Base-by-base conservation (phyloP, 53 echinoderm and acorn worm genomes). In the Stichopus horrens region DNA sequence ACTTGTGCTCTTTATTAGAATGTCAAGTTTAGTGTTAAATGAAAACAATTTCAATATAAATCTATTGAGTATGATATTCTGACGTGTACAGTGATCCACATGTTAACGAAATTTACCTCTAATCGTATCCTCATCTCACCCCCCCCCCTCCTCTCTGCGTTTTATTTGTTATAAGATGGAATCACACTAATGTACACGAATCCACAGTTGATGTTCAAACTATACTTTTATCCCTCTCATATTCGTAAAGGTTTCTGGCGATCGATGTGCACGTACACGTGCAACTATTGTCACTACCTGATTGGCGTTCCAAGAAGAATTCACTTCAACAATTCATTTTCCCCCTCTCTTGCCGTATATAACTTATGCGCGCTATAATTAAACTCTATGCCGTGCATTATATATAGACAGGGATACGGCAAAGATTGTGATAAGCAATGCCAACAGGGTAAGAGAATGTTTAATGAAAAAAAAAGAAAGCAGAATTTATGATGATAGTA, bases 401-500 rank as follows among this genome's bases (percentile, higher is more conserved):
- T 18, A 71, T 71, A 71, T 71, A 71, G 71, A 16, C 71, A 2
- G 19, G 18, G 71, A 13, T 18, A 71, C 71, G 71, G 18, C 71
- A n/a, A 71, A 71, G 71, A 71, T 71, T 71, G 71, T 71, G 71
- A 71, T 71, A 71, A 71, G 71, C 71, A 71, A 71, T 71, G 71
- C 16, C 71, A 71, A 71, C 71, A 71, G n/a, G 14, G 21, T 71
- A 71, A 71, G 71, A 7, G 71, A 71, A 71, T 18, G 71, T 18
- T 71, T 71, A 71, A 71, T 71, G 71, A 71, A 71, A 71, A 37
- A 37, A 37, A 20, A 71, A 13, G 71, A 71, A 71, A 18, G 18
- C 18, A 57, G n/a, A 81, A 81, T 81, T 81, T 81, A 81, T 58
- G 58, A 21, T 55, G 56, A 57, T 55, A 57, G 58, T 81, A 81